phyloP scores from a whole-genome alignment of 2,113 vertebrate species.

The Cettia cetti region DNA sequence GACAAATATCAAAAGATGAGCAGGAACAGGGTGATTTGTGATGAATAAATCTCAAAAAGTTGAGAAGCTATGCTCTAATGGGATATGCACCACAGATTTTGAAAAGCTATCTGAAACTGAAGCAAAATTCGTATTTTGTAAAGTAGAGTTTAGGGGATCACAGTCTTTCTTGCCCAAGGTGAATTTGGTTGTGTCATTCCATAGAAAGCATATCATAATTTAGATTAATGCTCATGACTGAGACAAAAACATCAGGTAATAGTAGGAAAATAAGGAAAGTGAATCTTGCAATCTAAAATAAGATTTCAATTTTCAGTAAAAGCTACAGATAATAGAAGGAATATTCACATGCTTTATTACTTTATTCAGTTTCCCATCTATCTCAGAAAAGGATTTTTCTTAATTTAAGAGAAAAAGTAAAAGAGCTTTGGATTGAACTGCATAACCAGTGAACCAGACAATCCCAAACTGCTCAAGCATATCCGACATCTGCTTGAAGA shows the following conservation, averaged over 20 bases:
- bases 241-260: slow-evolving; percentile 2
- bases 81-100: slow-evolving; percentile 21
- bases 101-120: slow-evolving; percentile 8
- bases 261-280: background rate
- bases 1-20: slow-evolving; percentile 23
- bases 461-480: slow-evolving; percentile 21
- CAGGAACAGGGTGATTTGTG: background rate
- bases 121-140: background rate
- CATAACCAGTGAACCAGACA: slow-evolving; percentile 53
- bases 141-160: background rate
- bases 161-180: background rate
- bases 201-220: background rate
- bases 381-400: slow-evolving; percentile 13
- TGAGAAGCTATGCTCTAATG: background rate
- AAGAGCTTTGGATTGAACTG: slow-evolving; percentile 41
- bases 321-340: background rate
- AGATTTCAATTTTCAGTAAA: slow-evolving; percentile 11
- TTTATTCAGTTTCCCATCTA: background rate
- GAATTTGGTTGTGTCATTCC: slow-evolving; percentile 7
- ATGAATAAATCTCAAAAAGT: slow-evolving; percentile 12
- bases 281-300: background rate
- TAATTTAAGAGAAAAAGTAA: slow-evolving; percentile 36
- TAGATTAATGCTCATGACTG: slow-evolving; percentile 13
- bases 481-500: slow-evolving; percentile 17
- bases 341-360: background rate